Percentiles rank a stretch among this genome's conserved stretches.
phyloP scores from a whole-genome alignment of 2,888 invertebrate species.

The Mesochorus sp. region DNA sequence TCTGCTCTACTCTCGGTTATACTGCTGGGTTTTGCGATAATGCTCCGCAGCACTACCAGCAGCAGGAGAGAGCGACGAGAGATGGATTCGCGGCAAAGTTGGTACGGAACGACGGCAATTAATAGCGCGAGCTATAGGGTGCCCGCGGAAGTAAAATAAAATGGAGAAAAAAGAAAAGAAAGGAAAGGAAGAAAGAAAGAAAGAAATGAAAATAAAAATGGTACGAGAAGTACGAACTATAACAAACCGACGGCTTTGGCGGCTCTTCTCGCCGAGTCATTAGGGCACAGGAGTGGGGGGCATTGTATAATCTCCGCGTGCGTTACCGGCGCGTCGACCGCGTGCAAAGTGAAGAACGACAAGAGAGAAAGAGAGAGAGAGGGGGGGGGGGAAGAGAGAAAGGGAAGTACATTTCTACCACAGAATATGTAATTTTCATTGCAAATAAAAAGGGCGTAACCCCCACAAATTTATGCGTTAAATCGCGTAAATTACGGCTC shows the following conservation, averaged over 20 bases:
- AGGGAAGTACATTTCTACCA: no score
- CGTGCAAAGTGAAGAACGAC: constrained; percentile 38
- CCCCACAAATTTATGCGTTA: background rate
- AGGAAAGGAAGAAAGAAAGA: background rate
- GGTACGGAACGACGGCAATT: constrained; percentile 79
- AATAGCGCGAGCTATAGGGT: constrained; percentile 80
- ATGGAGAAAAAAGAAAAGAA: constrained; percentile 66
- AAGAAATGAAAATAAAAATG: constrained; percentile 63
- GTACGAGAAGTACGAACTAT: constrained; percentile 67
- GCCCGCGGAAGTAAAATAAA: constrained; percentile 80
- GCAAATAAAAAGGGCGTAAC: constrained; percentile 13
- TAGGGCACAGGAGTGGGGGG: constrained; percentile 73
- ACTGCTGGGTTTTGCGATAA: constrained; percentile 11
- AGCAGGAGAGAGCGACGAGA: constrained; percentile 57
- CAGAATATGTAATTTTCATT: background rate
- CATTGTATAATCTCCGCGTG: constrained; percentile 76
- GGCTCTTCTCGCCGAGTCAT: constrained; percentile 78
- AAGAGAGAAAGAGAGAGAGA: background rate
- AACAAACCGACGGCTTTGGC: constrained; percentile 74
- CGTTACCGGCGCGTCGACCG: constrained; percentile 67
- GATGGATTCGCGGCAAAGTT: constrained; percentile 79
- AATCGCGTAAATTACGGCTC: background rate
- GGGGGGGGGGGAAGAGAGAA: no score
- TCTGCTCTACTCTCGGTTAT: background rate
- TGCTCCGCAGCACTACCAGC: constrained; percentile 21